These are phyloP conservation scores for Setipinna tenuifilis DNA, from an alignment of 2,797 vertebrate species.

Conservation along the genomic window DNA sequence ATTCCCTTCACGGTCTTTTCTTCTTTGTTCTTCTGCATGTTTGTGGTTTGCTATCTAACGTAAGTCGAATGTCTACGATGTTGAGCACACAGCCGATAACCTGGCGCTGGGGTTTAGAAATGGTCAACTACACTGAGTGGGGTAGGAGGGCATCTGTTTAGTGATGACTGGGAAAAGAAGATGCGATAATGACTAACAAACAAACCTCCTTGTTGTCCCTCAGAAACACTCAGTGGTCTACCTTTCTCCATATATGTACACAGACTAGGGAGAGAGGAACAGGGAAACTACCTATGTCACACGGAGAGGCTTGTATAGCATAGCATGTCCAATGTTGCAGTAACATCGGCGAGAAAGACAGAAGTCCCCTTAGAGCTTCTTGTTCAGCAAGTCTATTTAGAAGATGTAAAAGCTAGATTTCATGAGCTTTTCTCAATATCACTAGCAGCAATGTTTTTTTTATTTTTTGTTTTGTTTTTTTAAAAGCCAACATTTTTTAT, in stretches of 20 bases:
- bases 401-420: slow-evolving; percentile 8
- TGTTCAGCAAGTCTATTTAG: background rate
- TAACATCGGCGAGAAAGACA: background rate
- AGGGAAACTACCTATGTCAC: slow-evolving; percentile 13
- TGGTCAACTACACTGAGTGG: background rate
- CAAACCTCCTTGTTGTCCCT: slow-evolving; percentile 21
- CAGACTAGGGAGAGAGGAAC: slow-evolving; percentile 12
- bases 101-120: background rate
- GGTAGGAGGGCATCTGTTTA: background rate
- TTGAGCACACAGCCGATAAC: slow-evolving; percentile 15
- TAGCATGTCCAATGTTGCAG: slow-evolving; percentile 16
- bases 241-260: background rate
- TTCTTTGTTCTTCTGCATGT: slow-evolving; percentile 14
- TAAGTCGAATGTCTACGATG: slow-evolving; percentile 6
- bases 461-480: slow-evolving; percentile 47
- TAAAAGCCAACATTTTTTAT: slow-evolving; percentile 52
- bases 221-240: background rate
- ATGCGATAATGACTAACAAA: background rate
- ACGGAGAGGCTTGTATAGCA: background rate
- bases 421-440: slow-evolving; percentile 42
- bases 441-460: slow-evolving; percentile 66
- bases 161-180: background rate
- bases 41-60: background rate
- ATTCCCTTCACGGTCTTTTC: slow-evolving; percentile 45
- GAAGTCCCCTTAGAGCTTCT: background rate